These are phyloP conservation scores for Albula glossodonta DNA, from an alignment of 2,113 vertebrate species.

Conservation along the genomic window DNA sequence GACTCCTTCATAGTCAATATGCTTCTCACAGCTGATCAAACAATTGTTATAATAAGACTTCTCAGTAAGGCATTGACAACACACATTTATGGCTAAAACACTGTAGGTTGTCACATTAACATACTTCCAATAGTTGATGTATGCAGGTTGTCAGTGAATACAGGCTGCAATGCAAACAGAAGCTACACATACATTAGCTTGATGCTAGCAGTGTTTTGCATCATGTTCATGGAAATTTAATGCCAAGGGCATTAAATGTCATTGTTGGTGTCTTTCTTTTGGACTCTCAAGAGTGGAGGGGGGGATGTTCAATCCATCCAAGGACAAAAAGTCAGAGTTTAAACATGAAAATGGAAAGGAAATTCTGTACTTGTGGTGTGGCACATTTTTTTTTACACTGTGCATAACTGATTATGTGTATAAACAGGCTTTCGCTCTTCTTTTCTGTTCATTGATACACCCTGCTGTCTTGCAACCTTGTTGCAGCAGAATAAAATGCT, in stretches of 20 bases:
- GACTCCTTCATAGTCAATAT: background rate
- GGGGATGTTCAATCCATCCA: background rate
- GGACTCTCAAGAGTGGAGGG: no score
- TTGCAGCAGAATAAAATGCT: background rate
- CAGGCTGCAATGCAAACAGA: background rate
- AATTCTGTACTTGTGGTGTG: background rate
- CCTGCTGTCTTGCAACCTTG: background rate
- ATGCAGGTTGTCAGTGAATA: background rate
- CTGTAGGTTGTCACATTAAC: background rate
- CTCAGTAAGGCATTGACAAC: background rate
- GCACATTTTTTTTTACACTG: background rate
- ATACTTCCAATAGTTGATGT: background rate
- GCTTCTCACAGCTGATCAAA: background rate
- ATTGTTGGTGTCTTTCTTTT: no score
- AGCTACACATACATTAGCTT: no score
- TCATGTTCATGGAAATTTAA: no score
- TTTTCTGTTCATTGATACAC: background rate
- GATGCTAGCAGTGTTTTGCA: no score
- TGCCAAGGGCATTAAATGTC: no score
- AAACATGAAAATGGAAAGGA: background rate
- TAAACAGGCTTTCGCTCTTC: background rate
- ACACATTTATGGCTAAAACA: background rate
- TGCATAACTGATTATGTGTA: no score
- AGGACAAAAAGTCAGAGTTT: background rate
- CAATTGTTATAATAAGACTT: background rate